Conservation (phyloP, 2,113 vertebrate species). For the Paradisaea rubra region DNA sequence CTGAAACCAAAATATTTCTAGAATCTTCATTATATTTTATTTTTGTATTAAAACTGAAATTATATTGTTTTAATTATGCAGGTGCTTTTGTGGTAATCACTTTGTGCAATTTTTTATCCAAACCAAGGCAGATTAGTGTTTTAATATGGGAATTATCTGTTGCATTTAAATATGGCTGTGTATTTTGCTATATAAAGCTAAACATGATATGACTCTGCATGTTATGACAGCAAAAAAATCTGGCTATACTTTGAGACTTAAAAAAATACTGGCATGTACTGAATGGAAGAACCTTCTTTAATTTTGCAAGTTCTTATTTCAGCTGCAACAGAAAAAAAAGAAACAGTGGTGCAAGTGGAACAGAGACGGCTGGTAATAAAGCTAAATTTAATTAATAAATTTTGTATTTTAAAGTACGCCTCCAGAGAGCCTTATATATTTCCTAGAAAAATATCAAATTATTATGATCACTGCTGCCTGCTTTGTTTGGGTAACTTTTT, state of each 20-base stretch:
- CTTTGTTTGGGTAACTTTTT: constrained; percentile 15
- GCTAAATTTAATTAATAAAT: background rate
- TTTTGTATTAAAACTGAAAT: constrained; percentile 29
- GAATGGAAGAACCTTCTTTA: background rate
- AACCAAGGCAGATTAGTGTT: background rate
- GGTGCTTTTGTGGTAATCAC: background rate
- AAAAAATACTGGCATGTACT: background rate
- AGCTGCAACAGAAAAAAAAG: background rate
- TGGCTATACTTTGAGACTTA: background rate
- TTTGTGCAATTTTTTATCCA: constrained; percentile 9
- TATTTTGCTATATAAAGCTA: background rate
- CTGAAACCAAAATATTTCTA: constrained; percentile 18
- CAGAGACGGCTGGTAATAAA: background rate
- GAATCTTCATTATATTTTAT: constrained; percentile 56
- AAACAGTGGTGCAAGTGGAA: background rate
- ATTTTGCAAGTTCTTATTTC: constrained; percentile 23
- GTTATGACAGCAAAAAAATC: background rate
- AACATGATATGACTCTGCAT: constrained; percentile 7
- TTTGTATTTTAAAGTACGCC: background rate
- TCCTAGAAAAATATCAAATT: background rate
- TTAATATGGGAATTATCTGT: constrained; percentile 3
- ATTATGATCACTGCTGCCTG: background rate
- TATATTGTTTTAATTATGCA: background rate
- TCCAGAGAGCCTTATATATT: background rate
- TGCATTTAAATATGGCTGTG: constrained; percentile 3